Conservation (phyloP, 2,888 invertebrate species). For the Eristalis pertinax region DNA sequence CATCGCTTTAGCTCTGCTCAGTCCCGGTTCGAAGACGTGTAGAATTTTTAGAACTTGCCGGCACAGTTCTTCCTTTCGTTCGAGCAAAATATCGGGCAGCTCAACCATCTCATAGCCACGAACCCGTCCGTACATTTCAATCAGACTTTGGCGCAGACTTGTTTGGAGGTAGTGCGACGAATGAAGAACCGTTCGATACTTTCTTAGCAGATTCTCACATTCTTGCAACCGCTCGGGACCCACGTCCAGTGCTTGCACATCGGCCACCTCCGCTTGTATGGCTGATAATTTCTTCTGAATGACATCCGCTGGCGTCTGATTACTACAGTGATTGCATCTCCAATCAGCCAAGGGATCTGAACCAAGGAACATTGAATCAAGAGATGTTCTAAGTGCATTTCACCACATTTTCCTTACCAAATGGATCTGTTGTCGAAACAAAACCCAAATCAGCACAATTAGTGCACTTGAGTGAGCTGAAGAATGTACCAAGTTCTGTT, state of each 20-base stretch:
- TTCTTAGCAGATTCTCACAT: conserved; percentile 85
- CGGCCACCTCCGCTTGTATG: conserved; percentile 87
- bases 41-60: conserved; percentile 86
- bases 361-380: background rate
- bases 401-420: conserved; percentile 83
- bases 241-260: conserved; percentile 84
- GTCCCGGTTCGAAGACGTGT: conserved; percentile 89
- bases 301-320: conserved; percentile 84
- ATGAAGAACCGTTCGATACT: conserved; percentile 88
- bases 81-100: conserved; percentile 87
- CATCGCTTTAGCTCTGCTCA: conserved; percentile 89
- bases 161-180: conserved; percentile 88
- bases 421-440: conserved; percentile 85
- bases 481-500: conserved; percentile 89
- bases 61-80: conserved; percentile 89
- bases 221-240: conserved; percentile 85
- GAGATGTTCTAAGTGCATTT: background rate
- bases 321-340: conserved; percentile 84
- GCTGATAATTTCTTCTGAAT: conserved; percentile 85
- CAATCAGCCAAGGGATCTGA: conserved; percentile 77
- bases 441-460: conserved; percentile 89
- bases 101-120: conserved; percentile 88
- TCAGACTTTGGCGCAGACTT: conserved; percentile 86
- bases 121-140: conserved; percentile 90
- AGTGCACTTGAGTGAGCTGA: conserved; percentile 90